Evolutionary conservation across 1,140 invertebrate genomes (phyloP).

Genomic region (Ceratosolen fusciceps): DNA sequence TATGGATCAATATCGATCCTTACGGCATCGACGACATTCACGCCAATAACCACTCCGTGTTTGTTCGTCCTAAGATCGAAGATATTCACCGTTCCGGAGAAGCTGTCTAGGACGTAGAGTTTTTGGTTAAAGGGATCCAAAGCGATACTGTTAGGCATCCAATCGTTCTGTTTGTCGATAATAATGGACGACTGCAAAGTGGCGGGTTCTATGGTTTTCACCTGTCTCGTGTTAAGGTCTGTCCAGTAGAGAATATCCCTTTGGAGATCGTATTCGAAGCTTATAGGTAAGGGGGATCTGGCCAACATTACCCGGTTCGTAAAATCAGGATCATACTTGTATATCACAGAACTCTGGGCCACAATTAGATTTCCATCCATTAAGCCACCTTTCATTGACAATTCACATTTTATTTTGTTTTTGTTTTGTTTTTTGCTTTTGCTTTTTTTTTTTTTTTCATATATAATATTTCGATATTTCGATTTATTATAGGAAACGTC

Average conservation of each 20-base stretch:
- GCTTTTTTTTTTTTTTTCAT: too few relatives aligned
- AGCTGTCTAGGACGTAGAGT: conserved; percentile 22
- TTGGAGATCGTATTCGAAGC: neutral
- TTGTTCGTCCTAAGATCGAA: neutral
- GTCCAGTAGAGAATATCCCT: conserved; percentile 10
- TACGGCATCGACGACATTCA: neutral
- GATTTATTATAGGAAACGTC: too few relatives aligned
- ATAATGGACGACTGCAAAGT: neutral
- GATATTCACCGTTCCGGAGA: neutral
- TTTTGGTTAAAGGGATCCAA: neutral
- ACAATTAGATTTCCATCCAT: neutral
- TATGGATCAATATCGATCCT: neutral
- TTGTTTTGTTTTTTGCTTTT: too few relatives aligned
- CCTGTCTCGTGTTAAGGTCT: neutral
- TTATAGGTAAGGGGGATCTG: neutral
- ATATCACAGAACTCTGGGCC: neutral
- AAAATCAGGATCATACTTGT: neutral
- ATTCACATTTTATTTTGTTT: too few relatives aligned
- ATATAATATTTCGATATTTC: too few relatives aligned
- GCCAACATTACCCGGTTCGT: neutral
- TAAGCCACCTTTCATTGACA: neutral
- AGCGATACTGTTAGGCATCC: conserved; percentile 9
- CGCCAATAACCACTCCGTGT: neutral
- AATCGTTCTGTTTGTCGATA: neutral
- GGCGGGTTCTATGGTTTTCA: neutral